Percentiles rank a stretch among this genome's conserved stretches.
These are phyloP conservation scores for Craseonycteris thonglongyai DNA, from an alignment of 2,113 vertebrate species.

Conservation along the genomic window DNA sequence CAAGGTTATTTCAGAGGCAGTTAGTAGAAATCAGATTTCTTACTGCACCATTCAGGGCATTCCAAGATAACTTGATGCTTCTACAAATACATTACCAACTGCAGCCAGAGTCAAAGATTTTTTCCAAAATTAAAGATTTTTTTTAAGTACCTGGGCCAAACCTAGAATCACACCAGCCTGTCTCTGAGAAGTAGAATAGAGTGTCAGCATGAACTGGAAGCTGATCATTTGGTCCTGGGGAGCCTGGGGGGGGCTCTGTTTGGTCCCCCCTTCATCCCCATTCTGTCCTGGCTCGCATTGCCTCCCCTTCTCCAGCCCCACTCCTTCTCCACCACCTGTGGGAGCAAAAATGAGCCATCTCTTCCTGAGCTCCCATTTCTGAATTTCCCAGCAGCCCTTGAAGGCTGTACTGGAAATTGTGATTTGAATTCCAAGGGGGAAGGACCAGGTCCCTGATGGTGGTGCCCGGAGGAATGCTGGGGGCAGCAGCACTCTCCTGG, in stretches of 20 bases:
- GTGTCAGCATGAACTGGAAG: not conserved
- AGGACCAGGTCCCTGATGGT: fast-evolving
- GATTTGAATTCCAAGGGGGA: not conserved
- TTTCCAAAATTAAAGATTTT: not conserved
- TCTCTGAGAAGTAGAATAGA: not conserved
- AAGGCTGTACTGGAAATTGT: not conserved
- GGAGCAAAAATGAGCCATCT: not conserved
- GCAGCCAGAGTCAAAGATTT: not conserved
- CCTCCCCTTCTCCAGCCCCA: not conserved
- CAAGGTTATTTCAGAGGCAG: not conserved
- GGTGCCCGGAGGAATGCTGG: not conserved
- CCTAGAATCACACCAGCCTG: not conserved
- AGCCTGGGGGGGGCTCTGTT: too few species aligned
- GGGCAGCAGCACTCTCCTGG: not conserved
- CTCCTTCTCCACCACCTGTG: not conserved
- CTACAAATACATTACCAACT: not conserved
- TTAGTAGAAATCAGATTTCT: not conserved
- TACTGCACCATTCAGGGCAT: not conserved
- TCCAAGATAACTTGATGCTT: not conserved
- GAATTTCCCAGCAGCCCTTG: not conserved
- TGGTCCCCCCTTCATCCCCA: too few species aligned
- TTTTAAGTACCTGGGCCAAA: not conserved
- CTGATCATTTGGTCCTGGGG: not conserved
- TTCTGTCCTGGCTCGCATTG: not conserved
- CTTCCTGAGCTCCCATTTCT: not conserved